phyloP scores from a whole-genome alignment of 1,140 invertebrate genomes.

The Drosophila rufa region DNA sequence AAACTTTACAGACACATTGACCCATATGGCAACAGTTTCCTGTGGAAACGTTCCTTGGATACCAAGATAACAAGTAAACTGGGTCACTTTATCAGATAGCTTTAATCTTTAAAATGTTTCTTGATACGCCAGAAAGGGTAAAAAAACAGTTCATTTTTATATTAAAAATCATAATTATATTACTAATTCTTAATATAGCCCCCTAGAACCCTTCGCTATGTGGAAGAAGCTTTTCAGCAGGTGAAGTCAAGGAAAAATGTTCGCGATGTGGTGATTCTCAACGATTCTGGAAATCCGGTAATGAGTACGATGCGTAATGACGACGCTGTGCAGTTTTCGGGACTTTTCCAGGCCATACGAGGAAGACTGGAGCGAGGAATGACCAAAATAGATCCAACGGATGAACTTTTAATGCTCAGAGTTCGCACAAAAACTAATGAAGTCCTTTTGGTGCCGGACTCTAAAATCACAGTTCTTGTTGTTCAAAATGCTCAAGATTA shows the following conservation, averaged over 20 bases:
- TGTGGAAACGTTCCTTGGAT: constrained; percentile 21
- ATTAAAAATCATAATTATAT: not conserved
- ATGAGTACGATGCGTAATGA: constrained; percentile 67
- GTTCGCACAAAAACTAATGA: constrained; percentile 74
- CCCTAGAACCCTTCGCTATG: constrained; percentile 62
- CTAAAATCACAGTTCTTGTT: constrained; percentile 77
- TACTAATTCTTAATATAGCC: constrained; percentile 21
- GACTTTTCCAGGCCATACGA: constrained; percentile 65
- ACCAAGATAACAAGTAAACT: constrained; percentile 18
- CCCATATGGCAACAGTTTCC: constrained; percentile 36
- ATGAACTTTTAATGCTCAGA: constrained; percentile 72
- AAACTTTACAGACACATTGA: constrained; percentile 29
- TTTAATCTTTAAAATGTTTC: constrained; percentile 38
- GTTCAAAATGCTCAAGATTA: constrained; percentile 71
- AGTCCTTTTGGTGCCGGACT: constrained; percentile 70
- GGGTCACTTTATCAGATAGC: constrained; percentile 5
- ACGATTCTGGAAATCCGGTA: constrained; percentile 72
- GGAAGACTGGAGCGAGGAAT: constrained; percentile 68
- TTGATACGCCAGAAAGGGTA: constrained; percentile 48
- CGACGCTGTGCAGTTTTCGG: constrained; percentile 60
- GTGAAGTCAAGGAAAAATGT: constrained; percentile 68
- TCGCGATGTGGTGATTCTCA: constrained; percentile 70
- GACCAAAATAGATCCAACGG: constrained; percentile 66
- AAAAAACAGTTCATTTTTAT: not conserved
- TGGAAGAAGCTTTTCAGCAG: constrained; percentile 66